These are phyloP conservation scores for Tyrannus savana DNA, from an alignment of 2,113 vertebrate species.

Conservation along the genomic window DNA sequence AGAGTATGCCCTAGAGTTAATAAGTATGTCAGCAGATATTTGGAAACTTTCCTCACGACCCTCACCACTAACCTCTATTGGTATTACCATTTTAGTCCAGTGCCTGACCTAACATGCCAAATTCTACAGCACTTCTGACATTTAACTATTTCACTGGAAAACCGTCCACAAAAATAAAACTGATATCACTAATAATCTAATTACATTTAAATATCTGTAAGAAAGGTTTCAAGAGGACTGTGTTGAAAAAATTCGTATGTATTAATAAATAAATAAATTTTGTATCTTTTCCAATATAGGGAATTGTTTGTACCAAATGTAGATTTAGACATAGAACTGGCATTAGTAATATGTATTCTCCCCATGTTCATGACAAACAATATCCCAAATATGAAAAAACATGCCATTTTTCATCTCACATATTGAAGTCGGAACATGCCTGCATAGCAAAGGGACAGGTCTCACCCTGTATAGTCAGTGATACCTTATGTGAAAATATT, in stretches of 20 bases:
- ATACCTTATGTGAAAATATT: background rate
- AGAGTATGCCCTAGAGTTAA: background rate
- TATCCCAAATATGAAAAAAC: background rate
- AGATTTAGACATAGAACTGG: background rate
- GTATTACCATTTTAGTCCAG: background rate
- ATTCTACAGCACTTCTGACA: background rate
- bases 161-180: background rate
- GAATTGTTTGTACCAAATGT: background rate
- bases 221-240: background rate
- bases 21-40: background rate
- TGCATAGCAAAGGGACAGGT: background rate
- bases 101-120: background rate
- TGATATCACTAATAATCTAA: background rate
- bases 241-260: background rate
- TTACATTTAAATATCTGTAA: background rate
- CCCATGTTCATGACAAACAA: background rate
- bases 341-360: background rate
- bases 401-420: background rate
- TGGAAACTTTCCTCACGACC: background rate
- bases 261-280: background rate
- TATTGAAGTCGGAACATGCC: background rate
- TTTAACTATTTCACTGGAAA: background rate
- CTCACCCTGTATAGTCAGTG: background rate
- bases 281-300: background rate
- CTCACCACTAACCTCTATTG: background rate